phyloP scores from a whole-genome alignment of 2,888 invertebrate genomes.

The Thysanoteuthis rhombus region DNA sequence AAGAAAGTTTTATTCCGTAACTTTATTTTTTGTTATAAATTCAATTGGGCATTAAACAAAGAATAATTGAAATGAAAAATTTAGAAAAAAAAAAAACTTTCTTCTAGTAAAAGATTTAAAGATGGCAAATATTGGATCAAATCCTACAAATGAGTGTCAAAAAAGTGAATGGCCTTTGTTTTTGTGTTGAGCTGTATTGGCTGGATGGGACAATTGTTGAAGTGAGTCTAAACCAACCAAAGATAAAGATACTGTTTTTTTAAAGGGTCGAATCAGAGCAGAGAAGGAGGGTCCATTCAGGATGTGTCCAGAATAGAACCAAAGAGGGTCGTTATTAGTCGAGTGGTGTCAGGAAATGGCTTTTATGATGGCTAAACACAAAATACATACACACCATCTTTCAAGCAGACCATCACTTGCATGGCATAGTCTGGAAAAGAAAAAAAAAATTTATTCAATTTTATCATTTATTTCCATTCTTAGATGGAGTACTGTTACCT shows the following conservation, averaged over 20 bases:
- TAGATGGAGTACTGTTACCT: too few relatives aligned
- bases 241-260: background rate
- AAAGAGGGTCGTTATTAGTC: too few relatives aligned
- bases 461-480: too few relatives aligned
- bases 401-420: background rate
- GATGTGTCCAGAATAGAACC: too few relatives aligned
- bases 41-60: background rate
- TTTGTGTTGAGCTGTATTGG: background rate
- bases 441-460: background rate
- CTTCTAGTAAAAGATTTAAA: background rate
- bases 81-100: too few relatives aligned
- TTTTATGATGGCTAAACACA: background rate
- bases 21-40: background rate
- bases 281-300: background rate
- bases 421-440: background rate
- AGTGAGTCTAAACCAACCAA: background rate
- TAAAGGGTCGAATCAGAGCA: background rate
- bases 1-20: background rate
- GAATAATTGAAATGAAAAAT: background rate
- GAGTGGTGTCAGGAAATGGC: background rate
- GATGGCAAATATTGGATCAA: background rate
- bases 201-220: background rate
- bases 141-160: conserved; percentile 12
- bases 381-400: background rate
- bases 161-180: background rate